A percentile compares a stretch with the other conserved stretches of the same genome.
Evolutionary conservation across 1,140 invertebrate genomes (phyloP).

Genomic region (Penaeus japonicus): DNA sequence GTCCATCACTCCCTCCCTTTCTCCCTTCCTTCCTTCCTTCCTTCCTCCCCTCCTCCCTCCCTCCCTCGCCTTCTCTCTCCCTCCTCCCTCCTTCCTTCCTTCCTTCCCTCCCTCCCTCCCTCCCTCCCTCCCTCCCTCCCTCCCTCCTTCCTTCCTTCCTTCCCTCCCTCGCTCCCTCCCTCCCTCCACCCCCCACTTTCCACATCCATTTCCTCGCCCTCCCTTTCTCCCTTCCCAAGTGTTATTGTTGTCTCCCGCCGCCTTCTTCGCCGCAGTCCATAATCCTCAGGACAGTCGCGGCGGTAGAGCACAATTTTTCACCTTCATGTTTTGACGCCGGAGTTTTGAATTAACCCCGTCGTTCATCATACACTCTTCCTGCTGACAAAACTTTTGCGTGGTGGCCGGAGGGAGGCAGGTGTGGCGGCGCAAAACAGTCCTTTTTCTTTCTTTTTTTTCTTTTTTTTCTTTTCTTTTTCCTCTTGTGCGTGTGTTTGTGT

Average conservation of each 20-base stretch:
- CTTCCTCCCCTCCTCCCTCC: too few relatives aligned
- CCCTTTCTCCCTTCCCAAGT: not conserved
- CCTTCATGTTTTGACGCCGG: slow-evolving; percentile 33
- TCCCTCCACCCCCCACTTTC: too few relatives aligned
- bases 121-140: too few relatives aligned
- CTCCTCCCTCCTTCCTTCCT: too few relatives aligned
- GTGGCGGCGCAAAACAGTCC: not conserved
- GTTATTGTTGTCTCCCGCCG: not conserved
- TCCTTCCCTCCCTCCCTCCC: too few relatives aligned
- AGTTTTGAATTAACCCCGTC: slow-evolving; percentile 41
- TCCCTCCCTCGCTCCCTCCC: not conserved
- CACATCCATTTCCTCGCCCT: not conserved
- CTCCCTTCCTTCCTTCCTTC: too few relatives aligned
- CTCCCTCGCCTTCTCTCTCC: too few relatives aligned
- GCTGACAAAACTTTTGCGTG: not conserved
- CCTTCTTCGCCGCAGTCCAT: not conserved
- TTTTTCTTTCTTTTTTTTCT: not conserved
- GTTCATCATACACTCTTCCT: slow-evolving; percentile 27
- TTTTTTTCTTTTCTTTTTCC: not conserved
- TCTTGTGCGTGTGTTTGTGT: too few relatives aligned
- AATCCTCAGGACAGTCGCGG: slow-evolving; percentile 24
- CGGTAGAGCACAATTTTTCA: slow-evolving; percentile 41
- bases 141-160: too few relatives aligned
- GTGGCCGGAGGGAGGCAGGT: not conserved
- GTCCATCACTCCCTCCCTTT: too few relatives aligned